These are phyloP conservation scores for Sisor rabdophorus DNA, from an alignment of 2,113 vertebrate genomes.

Conservation along the genomic window DNA sequence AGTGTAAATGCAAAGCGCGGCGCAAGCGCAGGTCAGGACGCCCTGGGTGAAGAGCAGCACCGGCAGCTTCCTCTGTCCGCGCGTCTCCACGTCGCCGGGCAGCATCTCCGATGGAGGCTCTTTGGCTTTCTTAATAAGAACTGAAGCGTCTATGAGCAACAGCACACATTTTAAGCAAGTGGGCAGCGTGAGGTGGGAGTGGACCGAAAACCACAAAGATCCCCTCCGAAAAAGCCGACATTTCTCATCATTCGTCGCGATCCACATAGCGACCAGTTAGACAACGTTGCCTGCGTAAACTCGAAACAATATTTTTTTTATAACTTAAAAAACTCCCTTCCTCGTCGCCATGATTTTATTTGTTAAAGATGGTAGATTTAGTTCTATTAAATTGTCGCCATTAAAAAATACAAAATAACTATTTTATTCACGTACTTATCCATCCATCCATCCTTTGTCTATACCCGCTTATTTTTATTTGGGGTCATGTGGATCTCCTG, in stretches of 20 bases:
- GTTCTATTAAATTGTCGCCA: too few species aligned
- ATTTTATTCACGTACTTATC: too few species aligned
- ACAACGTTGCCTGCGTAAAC: conserved; percentile 6
- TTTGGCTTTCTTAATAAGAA: conserved; percentile 33
- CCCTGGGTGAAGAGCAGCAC: not conserved
- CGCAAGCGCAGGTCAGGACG: conserved; percentile 23
- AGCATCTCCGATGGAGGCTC: conserved; percentile 8
- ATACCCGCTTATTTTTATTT: too few species aligned
- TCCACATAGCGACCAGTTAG: not conserved
- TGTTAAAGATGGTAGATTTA: too few species aligned
- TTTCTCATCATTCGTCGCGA: conserved; percentile 19
- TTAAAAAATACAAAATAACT: too few species aligned
- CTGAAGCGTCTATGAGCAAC: not conserved
- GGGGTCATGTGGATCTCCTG: too few species aligned
- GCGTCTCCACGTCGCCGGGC: conserved; percentile 10
- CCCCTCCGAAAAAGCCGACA: conserved; percentile 39
- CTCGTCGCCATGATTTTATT: too few species aligned
- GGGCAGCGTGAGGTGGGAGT: conserved; percentile 32
- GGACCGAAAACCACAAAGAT: conserved; percentile 42
- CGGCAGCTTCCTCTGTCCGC: conserved; percentile 11
- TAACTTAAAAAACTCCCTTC: not conserved
- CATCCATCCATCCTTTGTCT: too few species aligned
- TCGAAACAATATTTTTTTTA: conserved; percentile 20
- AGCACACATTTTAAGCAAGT: conserved; percentile 19
- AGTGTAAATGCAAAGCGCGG: conserved; percentile 6